A percentile compares a stretch with the other conserved stretches of the same genome.
Conservation (phyloP, 2,888 invertebrate genomes). For the Catocala nupta region DNA sequence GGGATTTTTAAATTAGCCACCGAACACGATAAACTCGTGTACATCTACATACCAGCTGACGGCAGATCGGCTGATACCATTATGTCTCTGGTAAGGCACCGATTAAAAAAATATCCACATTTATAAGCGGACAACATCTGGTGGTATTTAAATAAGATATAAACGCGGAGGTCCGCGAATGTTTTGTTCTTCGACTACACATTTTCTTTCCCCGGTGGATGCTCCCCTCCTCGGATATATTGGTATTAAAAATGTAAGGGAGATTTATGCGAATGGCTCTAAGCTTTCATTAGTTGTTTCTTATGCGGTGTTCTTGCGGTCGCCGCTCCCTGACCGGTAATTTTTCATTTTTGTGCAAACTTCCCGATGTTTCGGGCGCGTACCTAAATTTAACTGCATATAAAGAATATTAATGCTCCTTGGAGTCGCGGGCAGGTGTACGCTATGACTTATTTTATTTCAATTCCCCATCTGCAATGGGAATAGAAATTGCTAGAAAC, state of each 20-base stretch:
- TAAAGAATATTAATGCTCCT: constrained; percentile 84
- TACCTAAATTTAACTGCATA: constrained; percentile 85
- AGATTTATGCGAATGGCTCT: constrained; percentile 88
- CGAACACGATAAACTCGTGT: constrained; percentile 78
- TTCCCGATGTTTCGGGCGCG: constrained; percentile 77
- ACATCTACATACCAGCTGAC: constrained; percentile 85
- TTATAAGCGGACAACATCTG: constrained; percentile 85
- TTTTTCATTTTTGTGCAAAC: constrained; percentile 85
- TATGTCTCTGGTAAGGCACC: constrained; percentile 85
- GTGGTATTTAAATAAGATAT: constrained; percentile 86
- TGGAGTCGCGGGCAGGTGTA: constrained; percentile 78
- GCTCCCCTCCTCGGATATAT: constrained; percentile 85
- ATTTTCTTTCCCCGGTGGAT: constrained; percentile 73
- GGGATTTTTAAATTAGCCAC: constrained; percentile 84
- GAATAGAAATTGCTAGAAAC: constrained; percentile 70
- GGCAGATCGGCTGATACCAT: constrained; percentile 85
- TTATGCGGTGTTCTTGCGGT: constrained; percentile 85
- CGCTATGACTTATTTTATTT: constrained; percentile 82
- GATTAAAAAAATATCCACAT: constrained; percentile 85
- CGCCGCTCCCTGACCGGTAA: constrained; percentile 86
- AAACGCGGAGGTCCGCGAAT: constrained; percentile 81
- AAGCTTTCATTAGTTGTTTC: constrained; percentile 87
- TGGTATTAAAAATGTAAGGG: constrained; percentile 88
- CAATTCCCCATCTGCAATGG: constrained; percentile 73
- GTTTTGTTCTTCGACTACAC: constrained; percentile 78